phyloP scores from a whole-genome alignment of 2,797 vertebrate species.

The Adelosebastes latens region DNA sequence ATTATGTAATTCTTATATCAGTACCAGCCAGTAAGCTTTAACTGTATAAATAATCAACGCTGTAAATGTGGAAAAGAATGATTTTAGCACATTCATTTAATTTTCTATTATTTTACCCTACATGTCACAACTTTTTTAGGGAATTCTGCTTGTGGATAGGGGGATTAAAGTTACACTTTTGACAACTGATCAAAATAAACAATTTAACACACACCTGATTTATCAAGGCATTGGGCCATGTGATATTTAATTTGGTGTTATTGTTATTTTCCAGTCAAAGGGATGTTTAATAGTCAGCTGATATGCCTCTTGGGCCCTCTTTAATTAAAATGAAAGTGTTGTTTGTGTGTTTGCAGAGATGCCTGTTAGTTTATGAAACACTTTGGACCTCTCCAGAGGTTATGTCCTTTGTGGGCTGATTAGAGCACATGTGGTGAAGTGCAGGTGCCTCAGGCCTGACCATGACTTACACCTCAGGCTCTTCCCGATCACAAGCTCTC shows the following conservation, averaged over 20 bases:
- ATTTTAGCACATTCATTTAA: neutral
- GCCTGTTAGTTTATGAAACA: slow-evolving; percentile 41
- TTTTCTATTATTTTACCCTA: neutral
- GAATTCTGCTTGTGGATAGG: slow-evolving; percentile 8
- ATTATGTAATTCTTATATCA: neutral
- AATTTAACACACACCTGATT: slow-evolving; percentile 43
- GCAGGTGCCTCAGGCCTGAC: slow-evolving; percentile 29
- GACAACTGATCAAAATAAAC: slow-evolving; percentile 67
- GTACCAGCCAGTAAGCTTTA: neutral
- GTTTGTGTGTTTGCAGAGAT: slow-evolving; percentile 54
- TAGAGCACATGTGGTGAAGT: slow-evolving; percentile 30
- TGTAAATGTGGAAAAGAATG: neutral
- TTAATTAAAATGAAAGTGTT: slow-evolving; percentile 68
- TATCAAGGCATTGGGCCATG: slow-evolving; percentile 35
- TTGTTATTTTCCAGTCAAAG: slow-evolving; percentile 64
- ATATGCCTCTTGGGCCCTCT: slow-evolving; percentile 38
- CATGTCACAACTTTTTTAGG: neutral
- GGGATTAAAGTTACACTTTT: slow-evolving; percentile 60
- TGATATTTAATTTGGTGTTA: slow-evolving; percentile 66
- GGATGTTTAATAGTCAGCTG: slow-evolving; percentile 43
- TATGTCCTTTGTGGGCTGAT: slow-evolving; percentile 30
- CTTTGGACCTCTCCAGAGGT: slow-evolving; percentile 11
- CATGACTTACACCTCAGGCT: slow-evolving; percentile 20
- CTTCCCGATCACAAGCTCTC: slow-evolving; percentile 7
- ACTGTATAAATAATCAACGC: neutral